Conservation (phyloP, 2,113 vertebrate genomes). For the Cyanoramphus novaezelandiae region DNA sequence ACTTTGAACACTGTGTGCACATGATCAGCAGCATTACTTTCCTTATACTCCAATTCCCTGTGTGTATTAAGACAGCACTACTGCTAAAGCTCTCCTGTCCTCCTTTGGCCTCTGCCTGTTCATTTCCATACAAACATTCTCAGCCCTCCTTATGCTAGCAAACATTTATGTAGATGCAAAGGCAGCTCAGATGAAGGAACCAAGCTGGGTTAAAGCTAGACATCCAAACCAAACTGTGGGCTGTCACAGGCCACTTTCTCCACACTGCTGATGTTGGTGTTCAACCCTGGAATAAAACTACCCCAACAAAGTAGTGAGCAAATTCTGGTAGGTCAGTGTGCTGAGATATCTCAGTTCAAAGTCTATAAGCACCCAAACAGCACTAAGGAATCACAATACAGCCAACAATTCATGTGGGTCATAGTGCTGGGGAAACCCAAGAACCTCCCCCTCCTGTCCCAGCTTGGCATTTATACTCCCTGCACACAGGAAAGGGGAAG, state of each 20-base stretch:
- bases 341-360: neutral
- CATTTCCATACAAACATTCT: neutral
- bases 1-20: neutral
- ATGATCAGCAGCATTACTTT: neutral
- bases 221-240: neutral
- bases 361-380: neutral
- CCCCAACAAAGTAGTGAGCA: neutral
- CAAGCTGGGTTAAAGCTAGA: neutral
- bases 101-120: neutral
- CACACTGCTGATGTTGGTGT: fast-evolving
- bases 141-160: neutral
- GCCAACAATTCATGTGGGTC: neutral
- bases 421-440: neutral
- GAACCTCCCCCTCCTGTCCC: neutral
- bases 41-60: neutral
- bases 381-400: neutral
- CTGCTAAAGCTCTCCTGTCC: neutral
- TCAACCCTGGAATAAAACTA: neutral
- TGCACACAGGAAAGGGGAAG: neutral
- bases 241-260: neutral
- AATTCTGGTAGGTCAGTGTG: neutral
- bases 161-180: neutral
- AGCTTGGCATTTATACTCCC: neutral
- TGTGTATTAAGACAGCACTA: neutral
- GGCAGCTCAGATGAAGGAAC: neutral